Base-by-base conservation (phyloP, 2,888 invertebrate genomes). In the Drosophila infuscata region DNA sequence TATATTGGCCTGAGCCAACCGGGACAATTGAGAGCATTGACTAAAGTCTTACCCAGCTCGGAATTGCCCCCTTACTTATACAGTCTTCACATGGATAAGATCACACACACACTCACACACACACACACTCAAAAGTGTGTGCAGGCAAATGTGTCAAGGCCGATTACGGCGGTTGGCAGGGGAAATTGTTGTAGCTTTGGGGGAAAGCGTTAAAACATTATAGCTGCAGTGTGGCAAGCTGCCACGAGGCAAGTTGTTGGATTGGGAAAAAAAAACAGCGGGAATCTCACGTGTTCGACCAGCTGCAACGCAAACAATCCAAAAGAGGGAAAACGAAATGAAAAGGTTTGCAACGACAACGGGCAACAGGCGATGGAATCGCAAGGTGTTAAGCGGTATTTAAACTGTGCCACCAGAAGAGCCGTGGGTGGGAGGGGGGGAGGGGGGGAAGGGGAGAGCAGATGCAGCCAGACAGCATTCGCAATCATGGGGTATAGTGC, bases 291-390 rank as follows among this genome's bases (percentile, higher is more conserved):
- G 57, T 57, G 57, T 32, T 43, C 57, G 57, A 57, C 57, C 57
- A 57, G 46, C 15, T 46, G 46, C 46, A 46, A 20, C 15, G 30
- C 43, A 41, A 41, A 41, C 41, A 32, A 57, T 57, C 15, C 11
- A 38, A 56, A 17, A 38, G 25, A 35, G 11, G 8, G 38, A 56
- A 36, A 56, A 0, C 38, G 20, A 56, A 57, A 41, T 15, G 56
- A n/a, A 56, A 46, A 15, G 20, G 25, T 25, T 46, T 46, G 15
- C 46, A 46, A 38, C n/a, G n/a, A 15, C 46, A 56, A 56, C 12
- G 57, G 43, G 57, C 57, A 63, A 57, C 57, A 57, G 63, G 57
- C 63, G 59, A 65, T 65, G 59, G 59, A 38, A 65, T 65, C 59
- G 64, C 59, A 59, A 59, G 33, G 64, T 65, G 64, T 65, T 63